These are phyloP conservation scores for Mayetiola destructor DNA, from an alignment of 2,888 invertebrate genomes.

Conservation along the genomic window DNA sequence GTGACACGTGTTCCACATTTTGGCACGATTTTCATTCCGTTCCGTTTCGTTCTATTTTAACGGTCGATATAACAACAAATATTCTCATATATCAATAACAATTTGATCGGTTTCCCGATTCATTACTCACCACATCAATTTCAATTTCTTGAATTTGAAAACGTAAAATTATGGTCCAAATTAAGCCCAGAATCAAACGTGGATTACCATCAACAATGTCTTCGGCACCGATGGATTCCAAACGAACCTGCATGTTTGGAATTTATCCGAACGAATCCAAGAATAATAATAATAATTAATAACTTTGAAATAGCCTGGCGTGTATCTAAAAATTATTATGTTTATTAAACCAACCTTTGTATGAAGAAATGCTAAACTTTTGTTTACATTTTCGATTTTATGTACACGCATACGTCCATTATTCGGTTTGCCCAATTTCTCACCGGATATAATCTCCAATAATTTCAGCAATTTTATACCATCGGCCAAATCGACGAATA, in stretches of 20 bases:
- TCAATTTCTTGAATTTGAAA: slow-evolving; percentile 99
- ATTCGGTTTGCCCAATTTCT: slow-evolving; percentile 93
- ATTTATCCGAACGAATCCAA: background rate
- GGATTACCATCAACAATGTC: slow-evolving; percentile 98
- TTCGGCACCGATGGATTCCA: slow-evolving; percentile 97
- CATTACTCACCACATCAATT: slow-evolving; percentile 72
- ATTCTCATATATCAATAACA: no score
- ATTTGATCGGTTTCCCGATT: background rate
- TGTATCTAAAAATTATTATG: no score
- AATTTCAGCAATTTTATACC: slow-evolving; percentile 84
- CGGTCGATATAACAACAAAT: no score
- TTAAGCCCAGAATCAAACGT: slow-evolving; percentile 87
- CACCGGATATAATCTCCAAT: slow-evolving; percentile 96
- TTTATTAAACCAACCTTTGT: slow-evolving; percentile 64
- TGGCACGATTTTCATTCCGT: no score
- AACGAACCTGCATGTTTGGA: slow-evolving; percentile 55
- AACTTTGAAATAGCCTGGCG: no score
- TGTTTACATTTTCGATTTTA: slow-evolving; percentile 98
- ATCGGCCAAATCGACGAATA: slow-evolving; percentile 92
- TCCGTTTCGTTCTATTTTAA: no score
- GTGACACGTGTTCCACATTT: no score
- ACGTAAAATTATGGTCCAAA: slow-evolving; percentile 97
- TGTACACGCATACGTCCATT: slow-evolving; percentile 92
- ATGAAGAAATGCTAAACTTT: slow-evolving; percentile 87
- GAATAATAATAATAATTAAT: no score